A percentile compares a stretch with the other conserved stretches of the same genome.
Conservation (phyloP, 2,797 vertebrate genomes). For the Momotus momota region DNA sequence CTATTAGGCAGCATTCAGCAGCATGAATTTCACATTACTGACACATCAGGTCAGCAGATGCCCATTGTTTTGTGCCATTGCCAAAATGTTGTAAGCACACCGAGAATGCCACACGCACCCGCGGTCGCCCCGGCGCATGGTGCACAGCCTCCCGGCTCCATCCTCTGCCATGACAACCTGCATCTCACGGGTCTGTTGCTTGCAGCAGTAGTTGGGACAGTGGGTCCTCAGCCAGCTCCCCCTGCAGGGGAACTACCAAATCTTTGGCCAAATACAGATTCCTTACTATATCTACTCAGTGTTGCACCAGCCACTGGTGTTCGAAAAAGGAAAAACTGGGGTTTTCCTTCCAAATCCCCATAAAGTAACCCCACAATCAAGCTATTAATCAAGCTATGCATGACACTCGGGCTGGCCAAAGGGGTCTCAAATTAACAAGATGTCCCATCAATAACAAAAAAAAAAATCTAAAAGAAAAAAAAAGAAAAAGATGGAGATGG, state of each 20-base stretch:
- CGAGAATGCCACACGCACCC: rapidly evolving
- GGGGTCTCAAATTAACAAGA: background rate
- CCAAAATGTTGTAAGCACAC: background rate
- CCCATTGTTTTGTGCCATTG: background rate
- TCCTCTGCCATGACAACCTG: background rate
- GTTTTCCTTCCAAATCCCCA: background rate
- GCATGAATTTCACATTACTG: background rate
- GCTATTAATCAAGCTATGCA: background rate
- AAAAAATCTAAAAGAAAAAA: background rate
- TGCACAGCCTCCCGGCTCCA: background rate
- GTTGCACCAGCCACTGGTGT: background rate
- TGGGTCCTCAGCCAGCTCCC: background rate
- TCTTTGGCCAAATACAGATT: background rate
- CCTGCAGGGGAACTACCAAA: background rate
- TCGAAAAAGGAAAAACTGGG: background rate
- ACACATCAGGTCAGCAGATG: background rate
- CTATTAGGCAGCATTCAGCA: background rate
- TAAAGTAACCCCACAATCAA: background rate
- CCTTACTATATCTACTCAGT: background rate
- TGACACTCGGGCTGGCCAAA: background rate
- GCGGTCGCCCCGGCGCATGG: rapidly evolving
- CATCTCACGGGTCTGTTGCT: background rate
- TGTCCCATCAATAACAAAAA: background rate
- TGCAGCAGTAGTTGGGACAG: background rate
- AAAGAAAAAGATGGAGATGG: no score